Base-by-base conservation (phyloP, 2,888 invertebrate genomes). In the Lacanobia oleracea region DNA sequence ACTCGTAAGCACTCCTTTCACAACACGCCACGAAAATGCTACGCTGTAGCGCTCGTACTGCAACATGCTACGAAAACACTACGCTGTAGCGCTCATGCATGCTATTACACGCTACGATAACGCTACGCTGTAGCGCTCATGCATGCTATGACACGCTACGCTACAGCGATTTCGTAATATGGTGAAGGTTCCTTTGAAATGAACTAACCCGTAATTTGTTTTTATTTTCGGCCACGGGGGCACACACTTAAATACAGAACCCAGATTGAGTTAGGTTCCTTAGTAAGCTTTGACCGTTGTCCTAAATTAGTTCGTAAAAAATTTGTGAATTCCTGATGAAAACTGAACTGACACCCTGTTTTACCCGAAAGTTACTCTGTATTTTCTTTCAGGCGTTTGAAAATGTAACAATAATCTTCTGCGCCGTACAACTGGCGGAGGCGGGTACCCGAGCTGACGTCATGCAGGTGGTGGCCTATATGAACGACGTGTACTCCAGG, bases 401-500 rank as follows among this genome's bases (percentile, higher is more conserved):
- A 74, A 96, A 96, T 45, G 98, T 98, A 68, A 97, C 98, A 0
- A 97, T 98, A 71, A 96, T 98, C 93, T 98, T 98, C 92, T 97
- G 98, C 88, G 98, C 98, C 84, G 94, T 98, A 65, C 97, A 96
- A 66, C 94, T 97, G 23, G 88, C 92, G 10, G 93, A 94, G 75
- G 93, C 93, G 0, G 94, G 92, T 27, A 94, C 94, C 0, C 89
- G 96, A 0, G 95, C 94, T 0, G 95, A 94, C 75, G 96, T 96
- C 50, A 97, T 98, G 98, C 98, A 98, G 85, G 97, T 98, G 0
- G 98, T 98, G 0, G 97, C 97, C 10, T 98, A 98, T 53, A 98
- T 99, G 96, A 99, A 99, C 91, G 97, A 97, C 3, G 98, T 98
- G 0, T 99, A 98, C 94, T 98, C 98, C 0, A 97, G 97, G 81